A percentile compares a stretch with the other conserved stretches of the same genome.
Conservation (phyloP, 2,113 vertebrate species). For the Heptranchias perlo region DNA sequence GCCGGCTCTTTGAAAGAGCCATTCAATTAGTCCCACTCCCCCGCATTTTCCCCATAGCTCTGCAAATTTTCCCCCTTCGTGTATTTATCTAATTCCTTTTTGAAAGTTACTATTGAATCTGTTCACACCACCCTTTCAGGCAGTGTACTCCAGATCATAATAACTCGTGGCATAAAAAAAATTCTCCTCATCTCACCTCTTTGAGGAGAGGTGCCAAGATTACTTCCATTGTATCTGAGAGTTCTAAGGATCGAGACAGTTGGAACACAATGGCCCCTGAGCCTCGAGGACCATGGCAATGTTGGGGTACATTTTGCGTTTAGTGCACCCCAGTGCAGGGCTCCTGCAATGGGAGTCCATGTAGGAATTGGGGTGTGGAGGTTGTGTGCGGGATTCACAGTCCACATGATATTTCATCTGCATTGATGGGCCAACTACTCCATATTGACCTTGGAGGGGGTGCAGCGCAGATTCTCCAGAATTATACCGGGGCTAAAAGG, state of each 20-base stretch:
- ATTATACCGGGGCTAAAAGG: too few relatives aligned
- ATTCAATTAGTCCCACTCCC: not conserved
- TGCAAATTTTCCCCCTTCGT: not conserved
- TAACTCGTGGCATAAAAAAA: too few relatives aligned
- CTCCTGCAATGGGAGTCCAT: not conserved
- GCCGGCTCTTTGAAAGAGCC: not conserved
- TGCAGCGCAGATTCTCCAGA: too few relatives aligned
- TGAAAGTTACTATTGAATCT: not conserved
- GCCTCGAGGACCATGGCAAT: too few relatives aligned
- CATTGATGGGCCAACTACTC: not conserved
- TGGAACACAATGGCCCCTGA: too few relatives aligned
- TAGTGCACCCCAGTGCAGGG: too few relatives aligned
- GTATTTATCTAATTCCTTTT: not conserved
- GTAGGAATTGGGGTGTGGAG: not conserved
- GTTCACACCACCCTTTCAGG: not conserved
- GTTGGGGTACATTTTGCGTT: too few relatives aligned
- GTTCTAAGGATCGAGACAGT: too few relatives aligned
- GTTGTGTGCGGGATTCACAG: not conserved
- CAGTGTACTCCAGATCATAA: not conserved
- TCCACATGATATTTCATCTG: not conserved
- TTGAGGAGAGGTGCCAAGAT: too few relatives aligned
- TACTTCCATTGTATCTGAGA: too few relatives aligned
- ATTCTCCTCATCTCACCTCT: too few relatives aligned
- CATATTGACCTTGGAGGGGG: too few relatives aligned
- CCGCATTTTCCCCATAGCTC: not conserved